Evolutionary conservation across 2,888 invertebrate genomes (phyloP), one percentile per base, ranked within the genome.

Genomic region (Cyrtodaria siliqua): DNA sequence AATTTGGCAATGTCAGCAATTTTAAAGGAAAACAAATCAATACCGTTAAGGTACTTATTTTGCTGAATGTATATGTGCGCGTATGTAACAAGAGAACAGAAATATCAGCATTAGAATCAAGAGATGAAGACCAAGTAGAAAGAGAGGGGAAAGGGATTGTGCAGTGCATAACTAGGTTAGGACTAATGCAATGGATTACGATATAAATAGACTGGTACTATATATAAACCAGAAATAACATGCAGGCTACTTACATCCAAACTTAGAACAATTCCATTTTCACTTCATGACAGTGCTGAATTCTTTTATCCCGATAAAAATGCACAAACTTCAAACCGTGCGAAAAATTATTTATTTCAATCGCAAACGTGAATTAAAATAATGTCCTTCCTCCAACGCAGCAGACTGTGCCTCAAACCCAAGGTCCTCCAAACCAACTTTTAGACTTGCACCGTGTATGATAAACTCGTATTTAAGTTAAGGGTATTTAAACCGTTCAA

Each of bases 201-300:
- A n/a, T n/a, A n/a, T n/a, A n/a, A n/a, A n/a, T n/a, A n/a, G n/a
- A n/a, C n/a, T n/a, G n/a, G n/a, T n/a, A n/a, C n/a, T n/a, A n/a
- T n/a, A n/a, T n/a, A n/a, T n/a, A n/a, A n/a, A n/a, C n/a, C n/a
- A n/a, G n/a, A n/a, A n/a, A 38, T 38, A 12, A 38, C 61, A 69
- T 75, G 71, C 67, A 57, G 67, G 53, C 71, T 75, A 79, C 79
- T 79, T 79, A 79, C 79, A 71, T 71, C 50, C 71, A 75, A 57
- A 60, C 33, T 66, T 44, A 62, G 59, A 72, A 59, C 67, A 53
- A 77, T 44, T 77, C 68, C 76, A 61, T 59, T 57, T 38, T 79
- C 79, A 79, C 79, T 75, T 79, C 79, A 79, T 79, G 79, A 79
- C 79, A 79, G 79, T 79, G 75, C 75, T 68, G 77, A 44, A 49